phyloP scores from a whole-genome alignment of 2,888 invertebrate genomes.

The Portevinia maculata region DNA sequence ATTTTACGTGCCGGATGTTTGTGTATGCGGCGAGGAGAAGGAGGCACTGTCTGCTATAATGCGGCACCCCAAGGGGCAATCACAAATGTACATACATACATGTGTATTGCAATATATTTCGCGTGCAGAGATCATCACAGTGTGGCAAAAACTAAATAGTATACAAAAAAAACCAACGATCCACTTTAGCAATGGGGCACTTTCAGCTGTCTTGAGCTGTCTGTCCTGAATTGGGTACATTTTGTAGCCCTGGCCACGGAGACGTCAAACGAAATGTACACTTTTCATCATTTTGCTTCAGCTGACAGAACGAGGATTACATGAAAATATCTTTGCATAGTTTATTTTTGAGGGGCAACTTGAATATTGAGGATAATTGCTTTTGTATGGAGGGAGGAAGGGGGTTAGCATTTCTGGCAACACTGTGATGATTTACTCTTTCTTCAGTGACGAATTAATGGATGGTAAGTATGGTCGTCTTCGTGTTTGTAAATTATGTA shows the following conservation, averaged over 20 bases:
- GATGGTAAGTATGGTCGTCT: no score
- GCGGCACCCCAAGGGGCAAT: slow-evolving; percentile 10
- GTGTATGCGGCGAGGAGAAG: slow-evolving; percentile 7
- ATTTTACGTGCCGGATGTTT: slow-evolving; percentile 68
- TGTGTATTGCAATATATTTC: slow-evolving; percentile 33
- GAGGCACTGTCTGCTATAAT: slow-evolving; percentile 17
- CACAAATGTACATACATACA: neutral
- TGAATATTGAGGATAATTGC: no score
- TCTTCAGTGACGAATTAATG: no score
- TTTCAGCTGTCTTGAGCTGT: slow-evolving; percentile 62
- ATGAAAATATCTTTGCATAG: no score
- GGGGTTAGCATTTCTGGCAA: no score
- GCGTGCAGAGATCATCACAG: slow-evolving; percentile 49
- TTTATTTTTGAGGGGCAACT: no score
- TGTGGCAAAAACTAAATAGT: neutral
- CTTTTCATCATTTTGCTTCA: slow-evolving; percentile 7
- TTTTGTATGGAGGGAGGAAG: no score
- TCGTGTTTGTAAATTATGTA: no score
- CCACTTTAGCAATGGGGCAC: slow-evolving; percentile 59
- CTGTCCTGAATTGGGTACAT: slow-evolving; percentile 16
- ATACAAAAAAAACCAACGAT: slow-evolving; percentile 56
- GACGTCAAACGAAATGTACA: neutral
- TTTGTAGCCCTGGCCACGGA: neutral
- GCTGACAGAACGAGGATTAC: neutral
- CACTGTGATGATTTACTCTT: no score